Conservation (phyloP, 2,888 invertebrate genomes). For the Cephus pulcher region DNA sequence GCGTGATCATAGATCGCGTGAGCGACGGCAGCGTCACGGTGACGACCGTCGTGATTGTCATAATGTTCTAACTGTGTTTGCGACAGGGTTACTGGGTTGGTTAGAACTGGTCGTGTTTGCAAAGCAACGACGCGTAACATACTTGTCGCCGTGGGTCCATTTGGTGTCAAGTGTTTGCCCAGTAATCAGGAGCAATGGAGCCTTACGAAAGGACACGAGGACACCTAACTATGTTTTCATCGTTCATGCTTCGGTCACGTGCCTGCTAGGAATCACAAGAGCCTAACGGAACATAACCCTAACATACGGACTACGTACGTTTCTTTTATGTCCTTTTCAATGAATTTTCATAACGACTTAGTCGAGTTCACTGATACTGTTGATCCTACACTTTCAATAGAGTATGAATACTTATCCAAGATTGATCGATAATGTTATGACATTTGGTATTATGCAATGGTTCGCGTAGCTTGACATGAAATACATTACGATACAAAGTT, state of each 20-base stretch:
- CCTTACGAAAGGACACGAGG: slow-evolving; percentile 12
- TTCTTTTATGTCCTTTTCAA: neutral
- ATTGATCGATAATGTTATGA: neutral
- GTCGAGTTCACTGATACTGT: neutral
- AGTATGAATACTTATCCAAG: neutral
- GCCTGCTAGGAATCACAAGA: slow-evolving; percentile 11
- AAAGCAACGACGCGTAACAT: slow-evolving; percentile 19
- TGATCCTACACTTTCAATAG: neutral
- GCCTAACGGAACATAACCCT: neutral
- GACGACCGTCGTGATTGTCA: slow-evolving; percentile 24
- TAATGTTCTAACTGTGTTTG: slow-evolving; percentile 21
- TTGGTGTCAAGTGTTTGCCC: slow-evolving; percentile 37
- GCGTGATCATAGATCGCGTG: slow-evolving; percentile 26
- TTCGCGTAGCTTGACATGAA: neutral
- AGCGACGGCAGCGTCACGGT: slow-evolving; percentile 2
- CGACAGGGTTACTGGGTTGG: slow-evolving; percentile 14
- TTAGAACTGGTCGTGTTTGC: slow-evolving; percentile 7
- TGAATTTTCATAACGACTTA: neutral
- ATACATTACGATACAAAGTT: neutral
- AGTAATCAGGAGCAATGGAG: slow-evolving; percentile 25
- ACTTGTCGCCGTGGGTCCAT: slow-evolving; percentile 15
- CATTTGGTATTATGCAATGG: neutral
- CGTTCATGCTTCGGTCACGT: slow-evolving; percentile 35
- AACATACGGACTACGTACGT: neutral
- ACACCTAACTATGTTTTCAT: slow-evolving; percentile 20